A percentile compares a stretch with the other conserved stretches of the same genome.
Evolutionary conservation across 2,113 vertebrate species (phyloP).

Genomic region (Phainopepla nitens): DNA sequence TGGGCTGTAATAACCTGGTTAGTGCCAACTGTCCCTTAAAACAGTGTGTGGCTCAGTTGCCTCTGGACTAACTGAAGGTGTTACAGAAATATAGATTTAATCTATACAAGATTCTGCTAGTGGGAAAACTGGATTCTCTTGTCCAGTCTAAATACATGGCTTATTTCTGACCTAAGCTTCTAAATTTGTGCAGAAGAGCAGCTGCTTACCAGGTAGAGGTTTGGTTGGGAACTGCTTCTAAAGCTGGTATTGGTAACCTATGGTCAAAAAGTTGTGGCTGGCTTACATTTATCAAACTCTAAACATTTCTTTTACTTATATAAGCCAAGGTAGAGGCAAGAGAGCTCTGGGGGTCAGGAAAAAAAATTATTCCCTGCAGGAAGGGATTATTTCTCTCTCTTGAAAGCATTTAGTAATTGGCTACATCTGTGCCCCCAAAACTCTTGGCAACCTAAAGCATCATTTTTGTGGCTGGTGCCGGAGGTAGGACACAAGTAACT

Average conservation of each 20-base stretch:
- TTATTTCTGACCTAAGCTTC: neutral
- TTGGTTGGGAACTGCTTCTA: neutral
- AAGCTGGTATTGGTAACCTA: neutral
- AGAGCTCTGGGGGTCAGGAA: neutral
- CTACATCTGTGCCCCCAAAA: constrained; percentile 1
- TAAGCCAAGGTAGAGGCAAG: neutral
- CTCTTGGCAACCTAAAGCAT: neutral
- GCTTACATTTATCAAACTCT: neutral
- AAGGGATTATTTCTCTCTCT: constrained; percentile 14
- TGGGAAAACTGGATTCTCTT: neutral
- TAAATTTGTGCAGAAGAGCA: neutral
- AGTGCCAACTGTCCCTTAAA: neutral
- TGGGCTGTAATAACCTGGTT: neutral
- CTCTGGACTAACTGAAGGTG: neutral
- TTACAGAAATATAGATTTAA: neutral
- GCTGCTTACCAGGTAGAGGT: neutral
- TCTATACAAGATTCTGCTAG: neutral
- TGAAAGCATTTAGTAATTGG: neutral
- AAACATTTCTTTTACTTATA: neutral
- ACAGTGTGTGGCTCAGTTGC: neutral
- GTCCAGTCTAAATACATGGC: neutral
- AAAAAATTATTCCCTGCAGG: neutral
- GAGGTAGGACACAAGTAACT: neutral
- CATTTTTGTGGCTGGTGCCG: neutral
- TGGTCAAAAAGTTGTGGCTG: neutral